Base-by-base conservation (phyloP, 2,888 invertebrate genomes). In the Mesorhabditis spiculigera region DNA sequence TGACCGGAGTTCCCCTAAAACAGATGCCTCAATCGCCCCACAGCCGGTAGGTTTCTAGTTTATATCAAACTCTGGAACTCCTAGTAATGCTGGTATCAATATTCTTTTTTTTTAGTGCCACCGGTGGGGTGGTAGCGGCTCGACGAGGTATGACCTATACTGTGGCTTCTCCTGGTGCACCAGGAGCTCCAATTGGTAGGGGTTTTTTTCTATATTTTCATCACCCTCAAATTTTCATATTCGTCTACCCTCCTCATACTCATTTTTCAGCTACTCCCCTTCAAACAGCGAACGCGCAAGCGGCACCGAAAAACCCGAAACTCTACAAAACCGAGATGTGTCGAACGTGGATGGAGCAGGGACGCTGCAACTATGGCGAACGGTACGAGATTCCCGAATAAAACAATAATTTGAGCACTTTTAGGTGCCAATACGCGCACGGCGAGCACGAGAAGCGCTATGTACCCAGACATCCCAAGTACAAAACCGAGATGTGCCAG, bases 311-410 rank as follows among this genome's bases (percentile, higher is more conserved):
- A 64, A 81, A 81, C 67, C 78, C 79, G 6, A 80, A 80, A 61
- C 91, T 95, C 85, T 97, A 97, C 90, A 97, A 97, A 90, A 97
- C 96, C 4, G 97, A 98, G 88, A 90, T 97, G 82, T 98, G 97
- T 89, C 91, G 97, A 81, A 95, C 95, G 45, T 98, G 92, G 88
- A 95, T 95, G 87, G 95, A 95, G 88, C 93, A 92, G 81, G 96
- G 96, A 81, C 92, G 92, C 82, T 98, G 98, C 90, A 97, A 97
- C 89, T 98, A 98, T 88, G 97, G 96, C 74, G 96, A 97, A 88
- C 95, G 97, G 89, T 97, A 86, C 28, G 67, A 64, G n/a, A 8
- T 45, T 28, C 10, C 63, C 28, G 10, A 42, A n/a, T 67, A 43
- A 13, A 65, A 67, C 8, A 67, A n/a, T 6, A n/a, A 66, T 63